These are phyloP conservation scores for Halcyon malimbica DNA, from an alignment of 2,113 vertebrate species.

Conservation along the genomic window DNA sequence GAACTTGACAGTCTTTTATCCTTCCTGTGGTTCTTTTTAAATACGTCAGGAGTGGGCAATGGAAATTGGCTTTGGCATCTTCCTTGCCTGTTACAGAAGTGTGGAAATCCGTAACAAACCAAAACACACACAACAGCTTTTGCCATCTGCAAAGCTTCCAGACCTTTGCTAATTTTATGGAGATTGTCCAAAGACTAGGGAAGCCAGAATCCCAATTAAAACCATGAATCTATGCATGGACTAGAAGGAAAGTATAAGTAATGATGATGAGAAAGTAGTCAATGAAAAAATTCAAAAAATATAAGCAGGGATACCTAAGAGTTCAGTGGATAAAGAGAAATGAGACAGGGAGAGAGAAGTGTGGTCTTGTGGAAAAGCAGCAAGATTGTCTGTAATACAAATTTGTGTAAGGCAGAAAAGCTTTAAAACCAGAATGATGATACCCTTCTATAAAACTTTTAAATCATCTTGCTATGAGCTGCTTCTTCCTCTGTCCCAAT, in stretches of 20 bases:
- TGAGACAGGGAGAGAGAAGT: neutral
- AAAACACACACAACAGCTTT: constrained; percentile 22
- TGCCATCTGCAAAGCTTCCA: constrained; percentile 59
- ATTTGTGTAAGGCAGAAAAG: constrained; percentile 23
- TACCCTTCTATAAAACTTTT: constrained; percentile 19
- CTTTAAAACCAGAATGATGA: constrained; percentile 1
- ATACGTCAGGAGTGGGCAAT: neutral
- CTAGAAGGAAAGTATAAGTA: constrained; percentile 37
- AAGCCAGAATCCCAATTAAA: constrained; percentile 39
- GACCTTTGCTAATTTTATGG: constrained; percentile 57
- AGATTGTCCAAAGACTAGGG: neutral
- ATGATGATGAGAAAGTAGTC: constrained; percentile 16
- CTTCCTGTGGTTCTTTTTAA: constrained; percentile 2
- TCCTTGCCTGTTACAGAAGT: constrained; percentile 28
- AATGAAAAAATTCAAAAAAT: constrained; percentile 19
- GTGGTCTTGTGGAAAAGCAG: neutral
- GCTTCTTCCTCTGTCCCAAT: neutral
- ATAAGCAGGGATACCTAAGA: neutral
- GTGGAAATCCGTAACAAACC: constrained; percentile 24
- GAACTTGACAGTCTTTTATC: neutral
- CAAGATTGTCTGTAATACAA: neutral
- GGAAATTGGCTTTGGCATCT: constrained; percentile 24
- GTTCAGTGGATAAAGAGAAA: constrained; percentile 3
- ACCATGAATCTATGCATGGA: neutral
- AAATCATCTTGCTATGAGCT: neutral